Base-by-base conservation (phyloP, 30 jellyfish, hydroid and myxozoan genomes). In the Aurelia aurita region DNA sequence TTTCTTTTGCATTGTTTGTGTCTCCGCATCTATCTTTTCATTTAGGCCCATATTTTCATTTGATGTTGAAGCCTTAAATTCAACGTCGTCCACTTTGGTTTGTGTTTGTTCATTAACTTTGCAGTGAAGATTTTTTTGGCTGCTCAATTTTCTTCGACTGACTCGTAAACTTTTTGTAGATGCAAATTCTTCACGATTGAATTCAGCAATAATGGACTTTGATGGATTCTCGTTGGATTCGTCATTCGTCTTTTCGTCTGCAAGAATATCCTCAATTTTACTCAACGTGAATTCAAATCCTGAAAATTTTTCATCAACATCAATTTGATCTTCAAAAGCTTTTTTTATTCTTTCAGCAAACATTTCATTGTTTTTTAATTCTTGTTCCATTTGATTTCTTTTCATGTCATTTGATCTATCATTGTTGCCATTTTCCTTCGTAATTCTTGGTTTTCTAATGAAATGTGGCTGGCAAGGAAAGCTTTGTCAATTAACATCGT, bases 231-330 rank as follows among this genome's bases (percentile, higher is more conserved):
- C 51, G 9, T 39, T 39, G 2, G 15, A 7, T 39, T 55, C 67
- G 0, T 55, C 31, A 55, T 3, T 55, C 29, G 8, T 5, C 29
- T 55, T 55, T 69, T 69, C 60, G 1, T 59, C 78, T 2, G 92
- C 59, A 21, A 88, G 90, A 35, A 88, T 72, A 4, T 62, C 59
- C 28, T 88, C 97, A n/a, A 88, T 88, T 57, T 86, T 79, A 60
- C 89, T 88, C 89, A 88, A 66, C 22, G 97, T 63, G 51, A 65
- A 68, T 35, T 88, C 97, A 80, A 88, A 88, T 15, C 82, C 97
- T 8, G 87, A 74, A 55, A 85, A 86, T 26, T 31, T 64, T 12
- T 86, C 86, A 32, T 86, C 95, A n/a, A 64, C 87, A 66, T 74
- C 87, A 14, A 75, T 60, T 39, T 74, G 95, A 11, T 55, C 86